Conservation (phyloP, 2,113 vertebrate genomes). For the Aviceda subcristata region DNA sequence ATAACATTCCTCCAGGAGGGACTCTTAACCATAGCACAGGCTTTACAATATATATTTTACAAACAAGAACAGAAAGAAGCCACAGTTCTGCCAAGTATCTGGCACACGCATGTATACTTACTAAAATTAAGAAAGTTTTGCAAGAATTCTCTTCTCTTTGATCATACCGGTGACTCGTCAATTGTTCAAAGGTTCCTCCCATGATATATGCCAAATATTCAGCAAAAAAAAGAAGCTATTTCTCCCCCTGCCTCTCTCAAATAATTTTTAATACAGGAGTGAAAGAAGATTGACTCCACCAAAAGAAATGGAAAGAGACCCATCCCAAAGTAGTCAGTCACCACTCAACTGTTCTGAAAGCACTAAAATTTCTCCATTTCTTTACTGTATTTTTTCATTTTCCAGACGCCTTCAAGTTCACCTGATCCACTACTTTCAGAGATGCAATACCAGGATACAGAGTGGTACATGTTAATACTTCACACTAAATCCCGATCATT, state of each 20-base stretch:
- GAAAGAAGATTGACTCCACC: not conserved
- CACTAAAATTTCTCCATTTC: not conserved
- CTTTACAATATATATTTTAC: not conserved
- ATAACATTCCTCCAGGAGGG: not conserved
- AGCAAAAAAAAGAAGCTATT: not conserved
- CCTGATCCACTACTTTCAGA: not conserved
- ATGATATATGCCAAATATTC: not conserved
- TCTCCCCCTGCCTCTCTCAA: not conserved
- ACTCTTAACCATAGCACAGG: fast-evolving
- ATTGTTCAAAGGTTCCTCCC: not conserved
- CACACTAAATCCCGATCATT: not conserved
- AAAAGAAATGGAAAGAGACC: not conserved
- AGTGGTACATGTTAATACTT: not conserved
- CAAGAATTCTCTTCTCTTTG: not conserved
- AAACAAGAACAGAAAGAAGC: not conserved
- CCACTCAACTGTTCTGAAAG: not conserved
- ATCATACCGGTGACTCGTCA: not conserved
- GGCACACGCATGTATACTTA: fast-evolving
- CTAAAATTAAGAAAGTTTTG: not conserved
- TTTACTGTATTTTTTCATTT: not conserved
- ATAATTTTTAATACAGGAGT: not conserved
- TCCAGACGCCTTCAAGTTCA: not conserved
- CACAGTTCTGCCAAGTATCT: not conserved
- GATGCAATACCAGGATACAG: not conserved
- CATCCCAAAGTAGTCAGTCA: not conserved